Percentiles rank a stretch among this genome's conserved stretches.
phyloP scores from a whole-genome alignment of 2,797 vertebrate genomes.

The Podarcis lilfordi region DNA sequence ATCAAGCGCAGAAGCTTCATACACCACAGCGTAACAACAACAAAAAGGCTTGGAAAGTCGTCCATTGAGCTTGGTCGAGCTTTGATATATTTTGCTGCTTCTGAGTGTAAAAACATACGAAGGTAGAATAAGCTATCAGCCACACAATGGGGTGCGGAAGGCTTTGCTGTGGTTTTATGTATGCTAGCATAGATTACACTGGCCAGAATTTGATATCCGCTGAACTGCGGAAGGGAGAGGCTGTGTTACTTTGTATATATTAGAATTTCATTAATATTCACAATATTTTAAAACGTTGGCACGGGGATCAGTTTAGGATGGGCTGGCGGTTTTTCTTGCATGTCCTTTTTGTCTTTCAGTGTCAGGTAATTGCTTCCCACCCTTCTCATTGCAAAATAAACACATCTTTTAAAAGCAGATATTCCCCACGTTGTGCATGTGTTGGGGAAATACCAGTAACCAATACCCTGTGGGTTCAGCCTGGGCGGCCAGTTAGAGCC shows the following conservation, averaged over 20 bases:
- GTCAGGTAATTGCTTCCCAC: neutral
- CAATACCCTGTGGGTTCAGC: too few species aligned
- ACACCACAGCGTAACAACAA: constrained; percentile 20
- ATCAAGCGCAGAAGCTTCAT: constrained; percentile 47
- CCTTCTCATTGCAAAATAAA: neutral
- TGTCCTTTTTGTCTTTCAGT: neutral
- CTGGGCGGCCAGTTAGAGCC: too few species aligned
- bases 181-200: neutral
- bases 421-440: neutral
- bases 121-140: neutral
- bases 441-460: too few species aligned
- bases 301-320: neutral
- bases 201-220: neutral
- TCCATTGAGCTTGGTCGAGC: constrained; percentile 47
- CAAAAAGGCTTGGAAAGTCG: constrained; percentile 48
- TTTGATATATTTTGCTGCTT: constrained; percentile 43
- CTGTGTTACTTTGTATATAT: neutral
- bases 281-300: neutral
- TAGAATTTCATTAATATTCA: neutral
- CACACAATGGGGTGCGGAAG: neutral
- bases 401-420: neutral
- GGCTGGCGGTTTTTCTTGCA: neutral
- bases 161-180: constrained; percentile 8
- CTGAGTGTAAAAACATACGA: neutral
- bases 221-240: neutral